A percentile compares a stretch with the other conserved stretches of the same genome.
These are phyloP conservation scores for Huso huso DNA, from an alignment of 2,797 vertebrate species.

Conservation along the genomic window DNA sequence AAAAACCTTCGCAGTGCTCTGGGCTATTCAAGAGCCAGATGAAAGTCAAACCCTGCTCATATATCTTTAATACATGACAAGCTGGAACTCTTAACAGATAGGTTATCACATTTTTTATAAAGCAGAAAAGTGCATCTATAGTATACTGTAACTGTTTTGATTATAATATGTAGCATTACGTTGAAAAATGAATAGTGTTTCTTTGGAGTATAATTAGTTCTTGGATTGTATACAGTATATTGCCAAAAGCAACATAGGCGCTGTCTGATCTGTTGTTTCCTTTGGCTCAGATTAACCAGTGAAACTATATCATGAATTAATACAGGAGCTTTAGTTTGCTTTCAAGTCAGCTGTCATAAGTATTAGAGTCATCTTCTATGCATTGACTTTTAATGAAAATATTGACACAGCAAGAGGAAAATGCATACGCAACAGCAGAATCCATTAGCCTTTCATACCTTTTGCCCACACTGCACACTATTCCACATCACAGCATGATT, in stretches of 20 bases:
- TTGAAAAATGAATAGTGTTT: not conserved
- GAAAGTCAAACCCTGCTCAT: not conserved
- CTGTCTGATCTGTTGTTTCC: slow-evolving; percentile 2
- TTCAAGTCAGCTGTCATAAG: slow-evolving; percentile 3
- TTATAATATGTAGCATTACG: not conserved
- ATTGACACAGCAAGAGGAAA: not conserved
- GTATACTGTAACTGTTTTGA: not conserved
- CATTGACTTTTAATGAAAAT: not conserved
- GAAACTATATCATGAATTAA: not conserved
- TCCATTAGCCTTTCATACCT: not conserved
- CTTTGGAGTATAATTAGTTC: not conserved
- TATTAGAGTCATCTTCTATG: not conserved
- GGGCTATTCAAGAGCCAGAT: not conserved
- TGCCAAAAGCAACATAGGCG: slow-evolving; percentile 9
- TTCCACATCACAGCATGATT: too few species aligned
- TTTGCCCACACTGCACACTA: too few species aligned
- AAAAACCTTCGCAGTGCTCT: not conserved
- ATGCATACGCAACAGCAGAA: slow-evolving; percentile 1
- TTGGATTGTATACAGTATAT: slow-evolving; percentile 1
- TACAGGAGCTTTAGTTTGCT: not conserved
- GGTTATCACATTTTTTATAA: not conserved
- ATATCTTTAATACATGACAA: not conserved
- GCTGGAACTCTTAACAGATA: not conserved
- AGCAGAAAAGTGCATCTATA: not conserved
- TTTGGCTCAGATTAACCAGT: slow-evolving; percentile 3